A percentile compares a stretch with the other conserved stretches of the same genome.
Evolutionary conservation across 2,888 invertebrate species (phyloP).

Genomic region (Lycocerus yunnanus): DNA sequence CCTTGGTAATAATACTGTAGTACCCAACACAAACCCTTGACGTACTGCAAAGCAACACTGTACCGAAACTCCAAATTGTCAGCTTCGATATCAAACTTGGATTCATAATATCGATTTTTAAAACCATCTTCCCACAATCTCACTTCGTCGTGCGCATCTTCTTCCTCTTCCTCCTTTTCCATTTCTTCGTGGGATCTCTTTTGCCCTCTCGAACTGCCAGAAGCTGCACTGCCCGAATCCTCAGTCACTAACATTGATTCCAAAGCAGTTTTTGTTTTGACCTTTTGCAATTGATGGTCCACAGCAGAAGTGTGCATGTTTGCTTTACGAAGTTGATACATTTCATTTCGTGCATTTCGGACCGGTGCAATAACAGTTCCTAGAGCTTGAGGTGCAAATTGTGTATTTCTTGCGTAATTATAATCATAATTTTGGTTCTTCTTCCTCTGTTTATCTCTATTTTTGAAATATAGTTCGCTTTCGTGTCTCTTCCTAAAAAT

Average conservation of each 20-base stretch:
- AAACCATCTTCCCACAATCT: constrained; percentile 96
- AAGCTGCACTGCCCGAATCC: constrained; percentile 39
- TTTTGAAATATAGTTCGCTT: constrained; percentile 81
- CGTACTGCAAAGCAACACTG: constrained; percentile 92
- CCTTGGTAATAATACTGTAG: constrained; percentile 99
- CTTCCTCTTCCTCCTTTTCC: constrained; percentile 65
- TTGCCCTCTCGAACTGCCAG: constrained; percentile 48
- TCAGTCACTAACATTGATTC: constrained; percentile 61
- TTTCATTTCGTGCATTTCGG: constrained; percentile 76
- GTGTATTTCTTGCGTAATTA: constrained; percentile 60
- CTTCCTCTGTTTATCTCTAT: constrained; percentile 75
- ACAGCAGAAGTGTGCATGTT: constrained; percentile 61
- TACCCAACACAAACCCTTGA: constrained; percentile 97
- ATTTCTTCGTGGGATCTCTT: constrained; percentile 59
- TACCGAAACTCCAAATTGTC: constrained; percentile 85
- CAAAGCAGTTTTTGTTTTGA: constrained; percentile 43
- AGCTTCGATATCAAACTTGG: constrained; percentile 82
- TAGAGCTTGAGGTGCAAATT: constrained; percentile 77
- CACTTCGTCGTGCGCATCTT: constrained; percentile 85
- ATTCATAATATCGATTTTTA: constrained; percentile 97
- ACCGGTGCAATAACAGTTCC: constrained; percentile 63
- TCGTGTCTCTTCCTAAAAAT: constrained; percentile 93
- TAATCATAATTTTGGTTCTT: constrained; percentile 65
- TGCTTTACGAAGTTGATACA: constrained; percentile 69
- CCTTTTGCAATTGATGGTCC: constrained; percentile 39